Evolutionary conservation across 2,113 vertebrate species (phyloP), one percentile per base, ranked within the genome.

Genomic region (Chloropsis cyanopogon): DNA sequence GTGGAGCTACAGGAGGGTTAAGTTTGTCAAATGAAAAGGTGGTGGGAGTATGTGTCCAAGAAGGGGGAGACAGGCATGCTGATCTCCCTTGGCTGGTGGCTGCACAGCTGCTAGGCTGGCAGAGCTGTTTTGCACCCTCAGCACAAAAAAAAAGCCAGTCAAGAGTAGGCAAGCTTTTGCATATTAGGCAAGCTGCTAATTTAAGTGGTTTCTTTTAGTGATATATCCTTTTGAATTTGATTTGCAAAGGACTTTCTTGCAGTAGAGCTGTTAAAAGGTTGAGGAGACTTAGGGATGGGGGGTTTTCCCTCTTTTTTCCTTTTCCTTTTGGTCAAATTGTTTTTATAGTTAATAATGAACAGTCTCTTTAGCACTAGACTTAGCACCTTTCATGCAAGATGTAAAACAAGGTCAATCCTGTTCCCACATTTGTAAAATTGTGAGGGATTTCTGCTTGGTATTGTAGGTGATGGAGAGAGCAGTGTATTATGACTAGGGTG

Each of bases 261-360:
- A 73, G 82, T 57, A 80, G 60, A 90, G 68, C 47, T 94, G 68
- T 72, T 81, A 70, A 57, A 94, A 94, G 86, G 85, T 61, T 81
- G 42, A 93, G 56, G 9, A 76, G 84, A 25, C 44, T 72, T 3
- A 1, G 17, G 14, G 29, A 70, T 80, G 12, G 31, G 17, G 25
- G 18, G 11, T 8, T 14, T 14, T 7, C 3, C 19, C 41, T 20
- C 4, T 24, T 29, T n/a, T 33, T n/a, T 4, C 3, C 7, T 33
- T 35, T 77, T 70, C 7, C 7, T 59, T 46, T 85, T 69, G 24
- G 4, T 41, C 59, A 71, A 31, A 52, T 78, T 91, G 59, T 86
- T 94, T 95, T 93, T 86, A 21, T 88, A 86, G n/a, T 86, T 96
- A 70, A 87, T 80, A 83, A 93, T 61, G 41, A 91, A 23, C 35